A percentile compares a stretch with the other conserved stretches of the same genome.
These are phyloP conservation scores for Dexiosoma caninum DNA, from an alignment of 2,888 invertebrate genomes.

Conservation along the genomic window DNA sequence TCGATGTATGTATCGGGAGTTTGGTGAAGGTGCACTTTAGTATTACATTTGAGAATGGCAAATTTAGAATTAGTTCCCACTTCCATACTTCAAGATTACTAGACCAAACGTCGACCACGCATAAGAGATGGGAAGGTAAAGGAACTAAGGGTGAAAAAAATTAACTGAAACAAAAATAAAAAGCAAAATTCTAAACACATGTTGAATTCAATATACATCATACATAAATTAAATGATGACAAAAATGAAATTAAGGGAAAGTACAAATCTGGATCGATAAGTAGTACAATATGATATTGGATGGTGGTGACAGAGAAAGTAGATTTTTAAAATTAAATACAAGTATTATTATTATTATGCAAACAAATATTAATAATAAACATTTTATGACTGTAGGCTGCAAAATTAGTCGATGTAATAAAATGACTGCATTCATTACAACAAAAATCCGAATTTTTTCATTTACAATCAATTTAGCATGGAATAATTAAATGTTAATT, in stretches of 20 bases:
- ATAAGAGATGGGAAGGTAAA: background rate
- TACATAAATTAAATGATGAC: background rate
- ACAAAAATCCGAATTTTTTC: background rate
- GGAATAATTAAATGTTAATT: too few species aligned
- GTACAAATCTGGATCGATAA: background rate
- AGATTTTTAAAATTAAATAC: background rate
- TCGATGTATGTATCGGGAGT: constrained; percentile 54
- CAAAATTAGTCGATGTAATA: background rate
- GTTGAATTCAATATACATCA: too few species aligned
- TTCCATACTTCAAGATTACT: constrained; percentile 38
- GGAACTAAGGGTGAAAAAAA: constrained; percentile 51
- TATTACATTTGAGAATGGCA: constrained; percentile 65
- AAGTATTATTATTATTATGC: background rate
- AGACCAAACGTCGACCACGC: background rate
- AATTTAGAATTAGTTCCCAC: constrained; percentile 61
- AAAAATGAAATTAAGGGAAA: too few species aligned
- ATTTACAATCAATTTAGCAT: background rate
- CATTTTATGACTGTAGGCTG: background rate
- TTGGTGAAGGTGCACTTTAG: constrained; percentile 62
- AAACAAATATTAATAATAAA: background rate
- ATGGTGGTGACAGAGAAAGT: background rate
- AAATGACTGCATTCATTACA: background rate
- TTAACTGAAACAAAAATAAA: constrained; percentile 37
- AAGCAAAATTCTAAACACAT: background rate
- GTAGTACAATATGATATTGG: background rate